Percentiles rank a stretch among this genome's conserved stretches.
Conservation (phyloP, 2,888 invertebrate genomes). For the Eumacrocentrus americanus region DNA sequence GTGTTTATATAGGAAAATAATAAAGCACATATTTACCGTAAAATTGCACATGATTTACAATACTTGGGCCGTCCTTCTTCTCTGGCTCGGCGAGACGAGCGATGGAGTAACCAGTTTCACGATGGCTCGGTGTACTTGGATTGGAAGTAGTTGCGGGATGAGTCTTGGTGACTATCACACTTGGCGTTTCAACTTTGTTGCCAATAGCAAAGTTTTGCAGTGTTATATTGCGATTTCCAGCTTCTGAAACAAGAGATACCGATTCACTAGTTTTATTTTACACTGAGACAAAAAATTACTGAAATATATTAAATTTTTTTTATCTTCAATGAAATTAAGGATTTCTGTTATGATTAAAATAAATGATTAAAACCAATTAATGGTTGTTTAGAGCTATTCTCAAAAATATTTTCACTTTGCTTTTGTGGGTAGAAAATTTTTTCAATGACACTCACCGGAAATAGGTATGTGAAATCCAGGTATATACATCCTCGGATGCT, state of each 20-base stretch:
- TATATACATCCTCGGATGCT: slow-evolving; percentile 49
- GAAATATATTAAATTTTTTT: slow-evolving; percentile 4
- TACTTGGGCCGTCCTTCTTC: slow-evolving; percentile 47
- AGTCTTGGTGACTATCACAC: slow-evolving; percentile 67
- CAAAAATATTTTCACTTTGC: no score
- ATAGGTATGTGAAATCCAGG: slow-evolving; percentile 62
- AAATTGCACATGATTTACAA: slow-evolving; percentile 52
- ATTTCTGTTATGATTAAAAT: no score
- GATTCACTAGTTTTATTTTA: no score
- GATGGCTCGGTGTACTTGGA: slow-evolving; percentile 53
- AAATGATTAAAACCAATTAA: no score
- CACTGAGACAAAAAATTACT: neutral
- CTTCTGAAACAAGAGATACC: slow-evolving; percentile 50
- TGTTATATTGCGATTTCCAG: slow-evolving; percentile 50
- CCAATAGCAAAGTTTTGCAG: slow-evolving; percentile 51
- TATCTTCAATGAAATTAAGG: no score
- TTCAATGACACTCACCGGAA: slow-evolving; percentile 54
- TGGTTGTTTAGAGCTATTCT: no score
- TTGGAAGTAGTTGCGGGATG: slow-evolving; percentile 50
- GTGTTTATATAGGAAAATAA: neutral
- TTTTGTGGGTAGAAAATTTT: no score
- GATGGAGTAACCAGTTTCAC: slow-evolving; percentile 54
- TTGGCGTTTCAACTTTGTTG: slow-evolving; percentile 61
- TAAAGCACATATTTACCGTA: slow-evolving; percentile 45
- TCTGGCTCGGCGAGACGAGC: slow-evolving; percentile 54